Evolutionary conservation across 2,113 vertebrate genomes (phyloP).

Genomic region (Pelmatolapia mariae): DNA sequence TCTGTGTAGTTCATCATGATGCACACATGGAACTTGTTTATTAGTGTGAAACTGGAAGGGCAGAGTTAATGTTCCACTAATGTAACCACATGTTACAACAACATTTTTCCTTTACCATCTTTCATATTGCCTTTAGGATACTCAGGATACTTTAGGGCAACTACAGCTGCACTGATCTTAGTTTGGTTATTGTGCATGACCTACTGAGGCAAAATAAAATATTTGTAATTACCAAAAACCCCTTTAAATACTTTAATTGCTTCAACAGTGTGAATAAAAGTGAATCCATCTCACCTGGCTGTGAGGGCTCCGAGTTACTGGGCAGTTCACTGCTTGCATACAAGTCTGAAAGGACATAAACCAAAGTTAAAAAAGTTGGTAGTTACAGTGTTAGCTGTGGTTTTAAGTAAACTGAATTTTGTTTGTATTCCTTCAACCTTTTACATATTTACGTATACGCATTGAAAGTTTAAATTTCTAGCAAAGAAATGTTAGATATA

Average conservation of each 20-base stretch:
- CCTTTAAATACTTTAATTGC: neutral
- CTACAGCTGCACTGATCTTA: neutral
- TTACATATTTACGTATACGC: rapidly evolving
- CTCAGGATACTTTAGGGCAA: neutral
- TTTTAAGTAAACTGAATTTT: neutral
- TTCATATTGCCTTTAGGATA: neutral
- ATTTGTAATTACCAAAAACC: neutral
- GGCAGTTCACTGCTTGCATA: neutral
- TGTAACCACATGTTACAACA: neutral
- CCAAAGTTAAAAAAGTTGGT: neutral
- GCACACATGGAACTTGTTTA: constrained; percentile 63
- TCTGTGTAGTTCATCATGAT: constrained; percentile 17
- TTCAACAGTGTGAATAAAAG: neutral
- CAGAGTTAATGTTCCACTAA: constrained; percentile 3
- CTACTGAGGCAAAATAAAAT: neutral
- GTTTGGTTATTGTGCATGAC: neutral
- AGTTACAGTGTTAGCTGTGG: neutral
- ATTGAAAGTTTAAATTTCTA: neutral
- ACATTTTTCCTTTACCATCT: rapidly evolving
- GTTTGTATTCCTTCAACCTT: neutral
- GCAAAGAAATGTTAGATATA: neutral
- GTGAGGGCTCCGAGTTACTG: neutral
- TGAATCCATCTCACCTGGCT: constrained; percentile 33
- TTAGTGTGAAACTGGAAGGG: neutral
- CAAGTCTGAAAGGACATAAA: constrained; percentile 34